phyloP scores from a whole-genome alignment of 2,797 vertebrate species.

The Peromyscus aztecus region DNA sequence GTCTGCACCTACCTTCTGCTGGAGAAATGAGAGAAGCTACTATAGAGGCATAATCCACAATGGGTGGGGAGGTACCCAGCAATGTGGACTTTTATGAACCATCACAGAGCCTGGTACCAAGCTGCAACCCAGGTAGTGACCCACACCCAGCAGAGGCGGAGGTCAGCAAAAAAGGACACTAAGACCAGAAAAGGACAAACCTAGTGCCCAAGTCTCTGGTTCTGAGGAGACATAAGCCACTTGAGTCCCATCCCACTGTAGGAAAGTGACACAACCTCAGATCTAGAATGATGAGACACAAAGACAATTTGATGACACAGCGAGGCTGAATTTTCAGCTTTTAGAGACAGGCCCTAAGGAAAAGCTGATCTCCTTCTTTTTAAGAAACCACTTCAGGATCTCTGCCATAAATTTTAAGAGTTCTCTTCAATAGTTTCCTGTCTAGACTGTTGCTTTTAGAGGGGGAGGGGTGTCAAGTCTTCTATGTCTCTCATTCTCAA shows the following conservation, averaged over 20 bases:
- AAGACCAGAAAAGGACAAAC: background rate
- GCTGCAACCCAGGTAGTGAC: background rate
- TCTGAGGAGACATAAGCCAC: background rate
- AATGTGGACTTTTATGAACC: background rate
- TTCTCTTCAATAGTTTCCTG: background rate
- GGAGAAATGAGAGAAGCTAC: background rate
- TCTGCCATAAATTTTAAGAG: background rate
- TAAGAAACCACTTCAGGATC: background rate
- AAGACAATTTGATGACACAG: background rate
- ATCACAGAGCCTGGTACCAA: background rate
- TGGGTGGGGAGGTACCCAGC: background rate
- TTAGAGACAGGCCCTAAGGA: background rate
- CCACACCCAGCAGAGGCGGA: background rate
- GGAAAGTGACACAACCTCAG: background rate
- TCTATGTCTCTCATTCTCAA: background rate
- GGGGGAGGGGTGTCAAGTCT: background rate
- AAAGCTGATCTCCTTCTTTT: conserved; percentile 4
- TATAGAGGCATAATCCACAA: background rate
- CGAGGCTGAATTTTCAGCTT: background rate
- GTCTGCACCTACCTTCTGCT: background rate
- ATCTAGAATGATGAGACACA: background rate
- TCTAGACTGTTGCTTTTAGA: background rate
- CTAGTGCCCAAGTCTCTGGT: background rate
- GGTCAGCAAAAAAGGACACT: background rate
- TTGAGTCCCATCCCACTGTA: background rate